Evolutionary conservation across 2,888 invertebrate genomes (phyloP).

Genomic region (Ellobium chinense): DNA sequence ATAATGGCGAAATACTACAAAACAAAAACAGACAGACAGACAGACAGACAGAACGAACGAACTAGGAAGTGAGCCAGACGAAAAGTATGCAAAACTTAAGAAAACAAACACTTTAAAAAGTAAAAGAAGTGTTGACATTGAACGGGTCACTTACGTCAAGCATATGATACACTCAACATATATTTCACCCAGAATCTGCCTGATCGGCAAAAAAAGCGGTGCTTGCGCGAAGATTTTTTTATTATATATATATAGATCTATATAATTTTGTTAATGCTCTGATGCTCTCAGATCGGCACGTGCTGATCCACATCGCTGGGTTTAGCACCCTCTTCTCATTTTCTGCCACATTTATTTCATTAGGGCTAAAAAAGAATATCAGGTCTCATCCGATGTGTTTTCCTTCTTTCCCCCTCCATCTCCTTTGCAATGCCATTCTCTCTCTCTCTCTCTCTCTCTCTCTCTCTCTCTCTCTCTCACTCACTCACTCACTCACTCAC

Average conservation of each 20-base stretch:
- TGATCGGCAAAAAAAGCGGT: neutral
- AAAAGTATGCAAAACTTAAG: too few relatives aligned
- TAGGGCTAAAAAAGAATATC: neutral
- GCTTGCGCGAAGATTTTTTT: neutral
- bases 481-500: neutral
- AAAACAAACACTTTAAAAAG: too few relatives aligned
- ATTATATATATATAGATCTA: too few relatives aligned
- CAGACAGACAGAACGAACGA: neutral
- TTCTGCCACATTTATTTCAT: too few relatives aligned
- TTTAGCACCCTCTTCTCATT: too few relatives aligned
- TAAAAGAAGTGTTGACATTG: too few relatives aligned
- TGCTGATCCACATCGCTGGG: neutral
- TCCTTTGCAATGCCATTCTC: neutral
- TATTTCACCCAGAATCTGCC: neutral
- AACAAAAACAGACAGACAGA: neutral
- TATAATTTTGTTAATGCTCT: neutral
- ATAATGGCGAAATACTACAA: neutral
- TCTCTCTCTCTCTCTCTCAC: neutral
- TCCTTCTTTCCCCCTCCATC: neutral
- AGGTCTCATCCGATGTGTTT: neutral
- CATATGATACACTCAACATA: too few relatives aligned
- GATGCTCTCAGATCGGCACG: neutral
- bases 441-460: neutral
- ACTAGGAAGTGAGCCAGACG: neutral
- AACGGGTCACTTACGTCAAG: too few relatives aligned